Base-by-base conservation (phyloP, 37 sponge, comb jelly and placozoan genomes). In the Eunapius fragilis region DNA sequence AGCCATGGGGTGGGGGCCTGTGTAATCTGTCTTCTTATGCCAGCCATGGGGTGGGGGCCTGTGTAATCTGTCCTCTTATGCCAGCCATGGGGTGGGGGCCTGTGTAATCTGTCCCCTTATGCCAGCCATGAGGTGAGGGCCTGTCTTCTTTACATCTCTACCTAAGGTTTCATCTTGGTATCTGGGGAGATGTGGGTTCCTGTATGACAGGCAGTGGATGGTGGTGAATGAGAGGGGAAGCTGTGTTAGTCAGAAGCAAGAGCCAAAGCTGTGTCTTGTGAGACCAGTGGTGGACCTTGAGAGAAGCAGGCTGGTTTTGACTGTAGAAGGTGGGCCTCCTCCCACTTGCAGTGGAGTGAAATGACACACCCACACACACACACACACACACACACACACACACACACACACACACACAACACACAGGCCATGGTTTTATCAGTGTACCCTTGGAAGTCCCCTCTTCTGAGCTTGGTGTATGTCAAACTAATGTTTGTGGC, bases 171-270 rank as follows among this genome's bases (percentile, higher is more conserved):
- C 81, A 5, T 30, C 68, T n/a, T 97, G 98, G 98, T 90, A 84
- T 2, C 47, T 96, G 37, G 86, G 92, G 17, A 81, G 47, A 2
- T 89, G 74, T 45, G 98, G 98, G 17, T 77, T 97, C 49, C 67
- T 91, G 69, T 93, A 89, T 34, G 98, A 97, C 80, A 78, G 98
- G 30, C 88, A 85, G 74, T 97, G 98, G 98, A 82, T 91, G 88
- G 80, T 97, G 6, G 37, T 95, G 76, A 68, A 45, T 12, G 84
- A 87, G 74, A 25, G 48, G 26, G 80, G 93, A 5, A 83, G 71
- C 13, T 37, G 86, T 0, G 79, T 97, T 25, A 93, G 78, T 31
- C 96, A 89, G 92, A 97, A 93, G 38, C 92, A 96, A 71, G 94
- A 87, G 45, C 85, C 85, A 17, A 83, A 36, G 12, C 81, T 97